Base-by-base conservation (phyloP, 2,113 vertebrate species). In the Dromiciops gliroides region DNA sequence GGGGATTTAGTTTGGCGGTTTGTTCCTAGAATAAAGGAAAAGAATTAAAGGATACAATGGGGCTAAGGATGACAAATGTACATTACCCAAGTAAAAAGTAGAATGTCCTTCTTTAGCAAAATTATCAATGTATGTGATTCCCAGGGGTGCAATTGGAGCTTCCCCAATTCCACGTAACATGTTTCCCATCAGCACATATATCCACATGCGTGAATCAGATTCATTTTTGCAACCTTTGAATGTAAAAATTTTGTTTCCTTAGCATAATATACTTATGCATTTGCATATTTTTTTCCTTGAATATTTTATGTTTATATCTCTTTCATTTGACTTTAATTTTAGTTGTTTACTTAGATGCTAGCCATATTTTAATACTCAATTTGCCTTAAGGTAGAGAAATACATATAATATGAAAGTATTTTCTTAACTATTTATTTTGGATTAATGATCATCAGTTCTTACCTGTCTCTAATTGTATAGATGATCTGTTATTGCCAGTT, bases 51-150 rank as follows among this genome's bases (percentile, higher is more conserved):
- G 6, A 22, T 22, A 83, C 5, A 83, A 44, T 23, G 37, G 37
- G 5, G n/a, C 16, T n/a, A 83, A 83, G 22, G 37, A 44, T 44
- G 6, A 44, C 14, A 83, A 83, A 83, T 7, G 1, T 94, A 60
- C 56, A 94, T 98, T 98, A 99, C 99, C 99, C 14, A 99, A 98
- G 51, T 99, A 99, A 94, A 99, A 98, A 9, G 99, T 98, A 23
- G 99, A 98, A 92, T 99, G 98, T 94, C 99, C 99, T 48, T 99
- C 98, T 97, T 98, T 98, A 23, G 99, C 98, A 95, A 99, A 99
- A 97, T 99, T 99, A 83, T 99, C 99, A 11, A 99, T 97, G 37
- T 99, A 99, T 48, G 99, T 99, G 96, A 99, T 98, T 48, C 99
- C 99, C 90, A 99, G 93, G 0, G 99, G 99, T 1, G 98, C 96